Conservation (phyloP, 2,113 vertebrate genomes). For the Coregonus clupeaformis region DNA sequence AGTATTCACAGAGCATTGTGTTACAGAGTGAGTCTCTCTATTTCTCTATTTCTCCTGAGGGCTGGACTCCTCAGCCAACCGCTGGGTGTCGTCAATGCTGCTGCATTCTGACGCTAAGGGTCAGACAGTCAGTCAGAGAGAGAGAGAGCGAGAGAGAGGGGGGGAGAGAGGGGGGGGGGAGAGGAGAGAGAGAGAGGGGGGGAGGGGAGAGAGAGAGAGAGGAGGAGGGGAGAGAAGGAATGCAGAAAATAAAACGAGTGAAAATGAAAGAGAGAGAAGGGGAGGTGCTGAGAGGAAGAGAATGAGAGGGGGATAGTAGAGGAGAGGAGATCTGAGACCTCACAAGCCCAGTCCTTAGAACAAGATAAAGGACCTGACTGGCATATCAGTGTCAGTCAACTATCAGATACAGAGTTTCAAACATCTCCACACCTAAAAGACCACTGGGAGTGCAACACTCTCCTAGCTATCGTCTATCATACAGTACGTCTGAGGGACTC, state of each 20-base stretch:
- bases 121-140: background rate
- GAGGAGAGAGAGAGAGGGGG: background rate
- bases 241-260: background rate
- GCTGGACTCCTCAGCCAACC: conserved; percentile 7
- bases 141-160: background rate
- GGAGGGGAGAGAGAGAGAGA: background rate
- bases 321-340: background rate
- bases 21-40: background rate
- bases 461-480: background rate
- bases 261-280: background rate
- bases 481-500: background rate
- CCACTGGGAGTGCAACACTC: background rate
- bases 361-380: background rate
- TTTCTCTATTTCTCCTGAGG: background rate
- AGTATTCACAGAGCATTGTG: too few species aligned
- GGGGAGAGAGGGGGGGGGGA: background rate
- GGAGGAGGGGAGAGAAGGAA: background rate
- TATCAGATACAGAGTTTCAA: too few species aligned
- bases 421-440: background rate
- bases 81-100: conserved; percentile 46
- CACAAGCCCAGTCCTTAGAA: background rate
- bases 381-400: background rate
- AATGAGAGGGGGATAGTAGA: background rate
- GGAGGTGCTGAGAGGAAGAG: background rate
- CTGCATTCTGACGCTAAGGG: conserved; percentile 32